phyloP scores from a whole-genome alignment of 2,888 invertebrate species.

The Dolichomitus sp. region DNA sequence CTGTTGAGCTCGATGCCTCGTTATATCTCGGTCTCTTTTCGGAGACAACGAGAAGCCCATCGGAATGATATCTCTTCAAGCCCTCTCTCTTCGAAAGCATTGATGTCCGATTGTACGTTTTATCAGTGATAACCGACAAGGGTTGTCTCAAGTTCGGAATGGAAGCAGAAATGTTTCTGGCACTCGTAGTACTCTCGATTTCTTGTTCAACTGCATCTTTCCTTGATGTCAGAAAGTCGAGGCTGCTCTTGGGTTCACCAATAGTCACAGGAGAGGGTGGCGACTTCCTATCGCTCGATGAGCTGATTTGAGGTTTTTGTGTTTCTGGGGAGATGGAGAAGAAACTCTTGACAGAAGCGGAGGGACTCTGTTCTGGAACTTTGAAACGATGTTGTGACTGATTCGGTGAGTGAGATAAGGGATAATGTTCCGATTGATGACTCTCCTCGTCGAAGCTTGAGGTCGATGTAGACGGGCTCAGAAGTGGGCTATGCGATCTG shows the following conservation, averaged over 20 bases:
- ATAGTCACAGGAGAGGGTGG: conserved; percentile 72
- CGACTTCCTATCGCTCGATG: conserved; percentile 81
- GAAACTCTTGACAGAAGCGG: conserved; percentile 77
- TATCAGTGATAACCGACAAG: conserved; percentile 84
- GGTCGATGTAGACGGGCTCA: conserved; percentile 91
- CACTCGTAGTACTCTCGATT: neutral
- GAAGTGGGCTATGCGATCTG: conserved; percentile 89
- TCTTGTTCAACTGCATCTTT: conserved; percentile 63
- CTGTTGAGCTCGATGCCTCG: conserved; percentile 78
- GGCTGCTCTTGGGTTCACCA: conserved; percentile 73
- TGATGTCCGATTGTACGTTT: conserved; percentile 79
- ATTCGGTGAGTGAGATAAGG: conserved; percentile 77
- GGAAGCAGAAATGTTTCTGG: conserved; percentile 47
- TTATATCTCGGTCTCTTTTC: conserved; percentile 81
- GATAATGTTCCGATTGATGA: conserved; percentile 86
- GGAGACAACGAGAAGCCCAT: conserved; percentile 80
- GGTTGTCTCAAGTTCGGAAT: conserved; percentile 78
- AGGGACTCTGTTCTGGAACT: conserved; percentile 79
- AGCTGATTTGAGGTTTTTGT: conserved; percentile 83
- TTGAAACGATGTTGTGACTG: conserved; percentile 76
- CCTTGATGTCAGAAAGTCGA: conserved; percentile 57
- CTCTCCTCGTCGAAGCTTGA: conserved; percentile 89
- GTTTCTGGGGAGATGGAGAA: conserved; percentile 81
- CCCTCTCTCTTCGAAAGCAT: conserved; percentile 72
- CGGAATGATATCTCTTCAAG: conserved; percentile 80